phyloP scores from a whole-genome alignment of 2,113 vertebrate genomes.

The Catharus fuscescens region DNA sequence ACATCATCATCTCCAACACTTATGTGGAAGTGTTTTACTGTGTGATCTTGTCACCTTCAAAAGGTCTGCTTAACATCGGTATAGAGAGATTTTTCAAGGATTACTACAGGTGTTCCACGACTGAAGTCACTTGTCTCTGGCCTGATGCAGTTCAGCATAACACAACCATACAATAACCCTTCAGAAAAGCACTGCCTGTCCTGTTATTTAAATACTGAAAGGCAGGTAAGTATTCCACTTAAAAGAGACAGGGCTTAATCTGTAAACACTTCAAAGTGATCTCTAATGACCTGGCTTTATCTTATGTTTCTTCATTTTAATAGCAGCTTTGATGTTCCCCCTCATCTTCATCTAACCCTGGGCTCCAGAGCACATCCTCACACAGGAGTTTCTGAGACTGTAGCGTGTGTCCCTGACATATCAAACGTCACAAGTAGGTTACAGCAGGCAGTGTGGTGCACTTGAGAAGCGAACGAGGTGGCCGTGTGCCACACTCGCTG shows the following conservation, averaged over 20 bases:
- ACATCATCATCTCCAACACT: not conserved
- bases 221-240: constrained; percentile 42
- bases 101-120: not conserved
- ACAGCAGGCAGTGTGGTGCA: not conserved
- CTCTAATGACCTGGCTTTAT: constrained; percentile 45
- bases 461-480: not conserved
- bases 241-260: constrained; percentile 45
- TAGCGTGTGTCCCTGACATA: not conserved
- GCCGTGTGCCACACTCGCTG: not conserved
- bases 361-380: not conserved
- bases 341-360: constrained; percentile 39
- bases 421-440: not conserved
- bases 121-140: not conserved
- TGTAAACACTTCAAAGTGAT: constrained; percentile 65
- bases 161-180: not conserved
- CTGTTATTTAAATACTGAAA: constrained; percentile 60
- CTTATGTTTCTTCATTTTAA: constrained; percentile 49
- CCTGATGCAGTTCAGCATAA: not conserved
- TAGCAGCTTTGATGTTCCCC: constrained; percentile 58
- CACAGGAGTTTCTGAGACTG: not conserved
- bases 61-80: not conserved
- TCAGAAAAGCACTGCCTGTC: constrained; percentile 21
- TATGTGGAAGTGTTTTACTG: not conserved
- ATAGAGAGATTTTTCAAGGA: not conserved
- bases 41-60: not conserved